A percentile compares a stretch with the other conserved stretches of the same genome.
Evolutionary conservation across 2,797 vertebrate genomes (phyloP).

Genomic region (Onychomys leucogaster): DNA sequence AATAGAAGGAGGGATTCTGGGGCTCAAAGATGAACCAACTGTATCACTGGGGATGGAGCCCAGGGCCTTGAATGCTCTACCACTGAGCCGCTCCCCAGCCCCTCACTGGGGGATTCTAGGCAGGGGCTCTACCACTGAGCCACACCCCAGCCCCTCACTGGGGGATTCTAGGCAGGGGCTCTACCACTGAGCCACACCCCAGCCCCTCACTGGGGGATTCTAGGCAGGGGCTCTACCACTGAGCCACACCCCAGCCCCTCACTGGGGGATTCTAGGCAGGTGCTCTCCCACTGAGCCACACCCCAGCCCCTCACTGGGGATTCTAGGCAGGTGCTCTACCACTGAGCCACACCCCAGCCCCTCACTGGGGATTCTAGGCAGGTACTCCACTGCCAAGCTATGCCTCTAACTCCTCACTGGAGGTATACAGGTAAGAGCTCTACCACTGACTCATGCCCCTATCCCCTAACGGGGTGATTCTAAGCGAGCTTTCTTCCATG

Average conservation of each 20-base stretch:
- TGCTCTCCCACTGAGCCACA: neutral
- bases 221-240: neutral
- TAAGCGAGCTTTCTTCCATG: neutral
- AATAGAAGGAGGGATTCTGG: neutral
- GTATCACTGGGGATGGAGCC: neutral
- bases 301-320: neutral
- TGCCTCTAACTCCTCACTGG: neutral
- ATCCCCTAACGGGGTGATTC: neutral
- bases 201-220: too few species aligned
- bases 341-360: neutral
- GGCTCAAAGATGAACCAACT: neutral
- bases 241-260: neutral
- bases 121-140: neutral
- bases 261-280: neutral
- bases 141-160: accelerated
- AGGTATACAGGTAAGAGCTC: neutral
- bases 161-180: neutral
- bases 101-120: neutral
- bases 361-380: neutral
- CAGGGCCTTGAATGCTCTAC: neutral
- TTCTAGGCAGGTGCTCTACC: neutral
- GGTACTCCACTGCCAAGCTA: neutral
- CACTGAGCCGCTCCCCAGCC: neutral
- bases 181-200: neutral
- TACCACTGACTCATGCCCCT: neutral